A percentile compares a stretch with the other conserved stretches of the same genome.
Conservation (phyloP, 2,888 invertebrate genomes). For the Thyatira batis region DNA sequence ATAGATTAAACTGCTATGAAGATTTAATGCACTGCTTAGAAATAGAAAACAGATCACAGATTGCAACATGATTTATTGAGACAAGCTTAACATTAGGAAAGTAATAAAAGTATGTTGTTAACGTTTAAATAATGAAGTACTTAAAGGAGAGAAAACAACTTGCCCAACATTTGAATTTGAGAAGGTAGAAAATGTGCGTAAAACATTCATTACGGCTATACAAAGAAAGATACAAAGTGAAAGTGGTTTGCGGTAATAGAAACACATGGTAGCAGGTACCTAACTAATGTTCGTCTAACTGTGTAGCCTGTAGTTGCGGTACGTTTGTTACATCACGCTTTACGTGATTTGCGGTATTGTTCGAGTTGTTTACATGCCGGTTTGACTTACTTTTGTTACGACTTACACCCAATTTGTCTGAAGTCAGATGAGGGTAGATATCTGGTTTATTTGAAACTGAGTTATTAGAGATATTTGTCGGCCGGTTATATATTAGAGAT, state of each 20-base stretch:
- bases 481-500: no score
- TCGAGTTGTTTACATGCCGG: neutral
- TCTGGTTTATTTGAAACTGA: no score
- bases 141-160: neutral
- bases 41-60: neutral
- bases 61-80: neutral
- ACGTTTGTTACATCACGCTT: neutral
- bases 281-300: neutral
- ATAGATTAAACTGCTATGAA: neutral
- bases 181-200: neutral
- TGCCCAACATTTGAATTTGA: neutral
- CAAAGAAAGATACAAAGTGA: neutral
- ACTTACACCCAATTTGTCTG: neutral
- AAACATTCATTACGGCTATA: neutral
- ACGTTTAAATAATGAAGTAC: neutral
- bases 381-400: neutral
- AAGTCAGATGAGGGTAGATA: no score
- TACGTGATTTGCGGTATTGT: conserved; percentile 5
- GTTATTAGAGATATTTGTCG: no score
- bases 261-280: neutral
- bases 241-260: conserved; percentile 1
- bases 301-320: neutral
- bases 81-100: no score
- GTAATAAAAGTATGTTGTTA: neutral
- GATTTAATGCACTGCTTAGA: neutral